Percentiles rank a stretch among this genome's conserved stretches.
These are phyloP conservation scores for Thaumetopoea pityocampa DNA, from an alignment of 1,140 invertebrate genomes.

Conservation along the genomic window DNA sequence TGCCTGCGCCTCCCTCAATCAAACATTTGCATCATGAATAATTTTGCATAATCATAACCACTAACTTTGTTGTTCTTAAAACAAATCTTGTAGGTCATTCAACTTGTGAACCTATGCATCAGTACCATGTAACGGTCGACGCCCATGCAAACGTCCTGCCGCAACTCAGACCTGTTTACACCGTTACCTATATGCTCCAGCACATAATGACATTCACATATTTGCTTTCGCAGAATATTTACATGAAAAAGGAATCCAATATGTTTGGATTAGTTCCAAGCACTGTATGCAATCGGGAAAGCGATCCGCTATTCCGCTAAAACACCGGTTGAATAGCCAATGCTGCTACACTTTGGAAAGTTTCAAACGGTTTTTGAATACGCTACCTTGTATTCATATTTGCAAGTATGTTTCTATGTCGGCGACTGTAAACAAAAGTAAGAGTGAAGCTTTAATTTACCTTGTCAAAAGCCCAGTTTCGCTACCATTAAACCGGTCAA, in stretches of 20 bases:
- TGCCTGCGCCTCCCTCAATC: background rate
- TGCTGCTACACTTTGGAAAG: background rate
- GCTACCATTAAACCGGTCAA: slow-evolving; percentile 24
- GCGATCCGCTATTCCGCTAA: background rate
- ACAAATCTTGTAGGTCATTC: slow-evolving; percentile 20
- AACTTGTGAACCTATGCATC: slow-evolving; percentile 22
- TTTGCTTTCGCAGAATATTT: no score
- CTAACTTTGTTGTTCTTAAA: slow-evolving; percentile 8
- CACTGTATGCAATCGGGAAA: slow-evolving; percentile 10
- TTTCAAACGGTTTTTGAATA: background rate
- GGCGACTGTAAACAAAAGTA: slow-evolving; percentile 17
- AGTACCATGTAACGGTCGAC: slow-evolving; percentile 19
- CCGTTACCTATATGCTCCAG: slow-evolving; percentile 11
- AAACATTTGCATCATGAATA: slow-evolving; percentile 2
- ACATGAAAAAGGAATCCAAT: no score
- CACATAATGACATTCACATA: slow-evolving; percentile 5
- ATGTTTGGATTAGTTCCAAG: slow-evolving; percentile 14
- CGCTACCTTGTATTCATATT: no score
- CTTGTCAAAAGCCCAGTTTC: slow-evolving; percentile 17
- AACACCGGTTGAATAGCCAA: slow-evolving; percentile 1
- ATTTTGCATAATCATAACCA: slow-evolving; percentile 7
- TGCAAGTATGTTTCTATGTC: background rate
- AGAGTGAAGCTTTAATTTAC: slow-evolving; percentile 16
- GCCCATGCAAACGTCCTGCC: slow-evolving; percentile 17
- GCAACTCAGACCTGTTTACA: background rate